Conservation (phyloP, 2,888 invertebrate genomes). For the Drosophila niveifrons region DNA sequence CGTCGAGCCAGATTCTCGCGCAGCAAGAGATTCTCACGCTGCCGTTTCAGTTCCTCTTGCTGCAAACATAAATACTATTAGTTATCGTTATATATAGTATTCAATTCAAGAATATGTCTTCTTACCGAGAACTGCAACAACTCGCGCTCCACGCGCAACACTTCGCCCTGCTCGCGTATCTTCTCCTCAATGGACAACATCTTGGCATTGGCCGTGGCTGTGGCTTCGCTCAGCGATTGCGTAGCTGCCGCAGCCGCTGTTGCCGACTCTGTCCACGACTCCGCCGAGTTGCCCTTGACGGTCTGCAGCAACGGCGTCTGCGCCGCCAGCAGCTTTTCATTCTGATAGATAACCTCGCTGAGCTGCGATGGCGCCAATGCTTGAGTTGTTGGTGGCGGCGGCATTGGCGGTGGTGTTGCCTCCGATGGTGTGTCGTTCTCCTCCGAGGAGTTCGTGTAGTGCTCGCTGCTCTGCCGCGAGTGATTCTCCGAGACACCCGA, state of each 20-base stretch:
- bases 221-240: constrained; percentile 85
- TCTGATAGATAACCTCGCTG: constrained; percentile 76
- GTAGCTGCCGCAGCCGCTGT: constrained; percentile 83
- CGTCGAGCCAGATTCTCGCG: constrained; percentile 88
- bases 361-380: constrained; percentile 29
- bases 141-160: constrained; percentile 92
- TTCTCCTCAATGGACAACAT: constrained; percentile 89
- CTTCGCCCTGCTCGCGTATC: constrained; percentile 90
- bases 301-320: constrained; percentile 81
- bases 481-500: constrained; percentile 92
- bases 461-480: constrained; percentile 93
- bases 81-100: background rate
- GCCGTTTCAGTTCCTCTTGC: constrained; percentile 91
- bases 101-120: background rate
- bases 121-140: constrained; percentile 87
- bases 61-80: constrained; percentile 83
- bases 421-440: constrained; percentile 87
- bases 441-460: constrained; percentile 91
- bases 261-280: constrained; percentile 83
- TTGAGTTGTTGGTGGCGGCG: constrained; percentile 50
- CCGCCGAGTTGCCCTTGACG: constrained; percentile 81
- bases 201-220: constrained; percentile 85
- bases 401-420: constrained; percentile 72
- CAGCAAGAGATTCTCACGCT: constrained; percentile 90
- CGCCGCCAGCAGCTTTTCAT: constrained; percentile 73